Evolutionary conservation across 2,797 vertebrate species (phyloP).

Genomic region (Mareca strepera): DNA sequence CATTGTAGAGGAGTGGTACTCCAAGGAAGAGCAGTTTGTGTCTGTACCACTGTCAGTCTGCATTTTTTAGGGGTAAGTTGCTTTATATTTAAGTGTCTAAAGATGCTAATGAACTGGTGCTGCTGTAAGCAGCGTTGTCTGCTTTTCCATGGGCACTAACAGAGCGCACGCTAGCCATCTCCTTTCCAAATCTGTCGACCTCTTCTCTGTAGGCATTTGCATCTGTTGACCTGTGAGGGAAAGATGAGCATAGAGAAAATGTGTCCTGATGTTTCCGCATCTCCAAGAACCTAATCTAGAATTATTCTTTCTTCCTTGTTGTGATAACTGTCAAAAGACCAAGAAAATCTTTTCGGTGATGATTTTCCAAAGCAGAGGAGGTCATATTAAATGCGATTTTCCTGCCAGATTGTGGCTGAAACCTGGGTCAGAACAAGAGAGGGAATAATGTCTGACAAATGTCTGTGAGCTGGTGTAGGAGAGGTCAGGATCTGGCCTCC

Average conservation of each 20-base stretch:
- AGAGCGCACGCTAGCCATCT: background rate
- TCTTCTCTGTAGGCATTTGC: conserved; percentile 8
- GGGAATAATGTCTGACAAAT: background rate
- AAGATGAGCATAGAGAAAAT: background rate
- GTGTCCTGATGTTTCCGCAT: background rate
- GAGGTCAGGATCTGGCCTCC: background rate
- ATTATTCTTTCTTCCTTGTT: background rate
- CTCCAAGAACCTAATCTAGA: background rate
- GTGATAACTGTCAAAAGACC: background rate
- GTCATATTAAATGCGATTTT: background rate
- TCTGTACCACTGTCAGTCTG: background rate
- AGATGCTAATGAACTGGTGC: background rate
- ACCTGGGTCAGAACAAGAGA: background rate
- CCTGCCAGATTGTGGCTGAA: background rate
- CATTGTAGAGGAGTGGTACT: background rate
- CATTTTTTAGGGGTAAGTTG: background rate
- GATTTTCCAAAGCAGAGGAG: background rate
- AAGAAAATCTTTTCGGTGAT: background rate
- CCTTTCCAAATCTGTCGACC: background rate
- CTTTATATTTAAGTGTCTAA: background rate
- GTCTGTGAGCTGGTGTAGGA: background rate
- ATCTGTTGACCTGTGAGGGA: background rate
- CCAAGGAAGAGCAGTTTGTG: background rate
- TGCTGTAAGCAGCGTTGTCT: background rate
- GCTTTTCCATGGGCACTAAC: background rate